A percentile compares a stretch with the other conserved stretches of the same genome.
These are phyloP conservation scores for Zosterops hypoxanthus DNA, from an alignment of 2,113 vertebrate genomes.

Conservation along the genomic window DNA sequence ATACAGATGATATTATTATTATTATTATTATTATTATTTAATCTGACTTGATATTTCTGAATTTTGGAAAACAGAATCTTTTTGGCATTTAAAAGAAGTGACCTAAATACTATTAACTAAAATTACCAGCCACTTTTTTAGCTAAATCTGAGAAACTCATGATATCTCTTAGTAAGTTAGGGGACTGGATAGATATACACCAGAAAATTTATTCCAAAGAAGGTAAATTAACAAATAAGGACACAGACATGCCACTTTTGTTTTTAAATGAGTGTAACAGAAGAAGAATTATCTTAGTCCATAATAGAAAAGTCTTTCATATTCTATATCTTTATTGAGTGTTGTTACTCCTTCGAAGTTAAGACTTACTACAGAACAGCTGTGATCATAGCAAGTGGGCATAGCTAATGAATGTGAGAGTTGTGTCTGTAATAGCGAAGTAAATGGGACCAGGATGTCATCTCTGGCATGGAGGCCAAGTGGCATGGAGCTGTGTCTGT, in stretches of 20 bases:
- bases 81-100: not conserved
- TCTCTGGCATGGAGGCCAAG: not conserved
- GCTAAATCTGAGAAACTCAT: not conserved
- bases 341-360: not conserved
- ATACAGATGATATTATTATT: too few relatives aligned
- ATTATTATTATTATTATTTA: too few relatives aligned
- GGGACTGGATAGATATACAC: fast-evolving
- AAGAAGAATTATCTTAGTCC: not conserved
- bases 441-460: not conserved
- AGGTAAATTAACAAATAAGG: not conserved
- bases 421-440: not conserved
- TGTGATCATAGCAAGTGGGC: not conserved
- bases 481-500: not conserved
- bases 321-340: not conserved
- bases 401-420: not conserved
- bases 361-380: not conserved
- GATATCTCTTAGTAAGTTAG: not conserved
- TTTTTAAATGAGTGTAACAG: not conserved
- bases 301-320: not conserved
- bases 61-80: not conserved
- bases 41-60: not conserved
- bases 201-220: not conserved
- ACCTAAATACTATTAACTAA: not conserved
- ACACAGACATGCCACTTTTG: not conserved
- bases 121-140: not conserved